Evolutionary conservation across 2,113 vertebrate species (phyloP), one percentile per base, ranked within the genome.

Genomic region (Malaclemys terrapin): DNA sequence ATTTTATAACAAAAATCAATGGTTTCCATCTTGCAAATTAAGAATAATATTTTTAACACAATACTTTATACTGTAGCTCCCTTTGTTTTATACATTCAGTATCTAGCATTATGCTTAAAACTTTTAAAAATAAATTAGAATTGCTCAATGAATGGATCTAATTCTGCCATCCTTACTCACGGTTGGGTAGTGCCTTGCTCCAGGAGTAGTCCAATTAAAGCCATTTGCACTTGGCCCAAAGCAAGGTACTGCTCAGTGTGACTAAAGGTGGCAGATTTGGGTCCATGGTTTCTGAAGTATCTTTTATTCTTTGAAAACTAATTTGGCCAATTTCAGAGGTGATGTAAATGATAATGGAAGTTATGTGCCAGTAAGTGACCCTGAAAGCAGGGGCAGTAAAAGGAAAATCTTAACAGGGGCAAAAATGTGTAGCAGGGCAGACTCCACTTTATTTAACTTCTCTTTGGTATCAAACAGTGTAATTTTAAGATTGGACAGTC

Each of bases 21-120:
- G 69, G 90, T 96, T 97, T 97, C 75, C 69, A 62, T 94, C 96
- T 95, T 89, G 91, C 42, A 93, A 83, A 65, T n/a, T 11, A 57
- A 93, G 86, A 11, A 4, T 85, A 78, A 84, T 91, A 84, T 69
- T 84, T 56, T 90, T 1, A 38, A 12, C 19, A 20, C 9, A 56
- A 35, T 31, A 92, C 95, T 3, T 4, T 47, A 10, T 86, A 45
- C 78, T 82, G 59, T 80, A 86, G 72, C 94, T 65, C 53, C 84
- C 50, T 69, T 92, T 96, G 54, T 94, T 96, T 96, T 93, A 42
- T 75, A 93, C 87, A 80, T 94, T 91, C 24, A 81, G 12, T 24
- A 56, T 27, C 2, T 91, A 11, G 92, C 27, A 47, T 90, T 84
- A 62, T 7, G 29, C 50, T 75, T 89, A 83, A 79, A 80, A 17